Base-by-base conservation (phyloP, 2,113 vertebrate genomes). In the Tinamus guttatus region DNA sequence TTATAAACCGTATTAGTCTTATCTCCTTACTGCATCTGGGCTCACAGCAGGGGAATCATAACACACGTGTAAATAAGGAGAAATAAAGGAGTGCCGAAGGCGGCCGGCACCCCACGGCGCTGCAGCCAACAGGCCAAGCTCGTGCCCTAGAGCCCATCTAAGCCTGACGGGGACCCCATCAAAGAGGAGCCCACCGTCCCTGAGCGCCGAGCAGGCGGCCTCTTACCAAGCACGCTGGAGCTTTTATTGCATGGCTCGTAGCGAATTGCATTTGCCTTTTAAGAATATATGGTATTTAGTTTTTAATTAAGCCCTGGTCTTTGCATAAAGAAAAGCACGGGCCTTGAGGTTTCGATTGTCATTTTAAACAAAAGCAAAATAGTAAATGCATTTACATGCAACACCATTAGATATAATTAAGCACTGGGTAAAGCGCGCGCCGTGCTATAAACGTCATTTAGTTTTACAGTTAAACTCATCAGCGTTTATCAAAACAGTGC, bases 401-500 rank as follows among this genome's bases (percentile, higher is more conserved):
- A 90, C 97, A 81, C 97, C 98, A 96, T 98, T 98, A 97, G 95
- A 96, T 94, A 91, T 86, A 98, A 98, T 98, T 98, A 98, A 95
- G 97, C 97, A 87, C 95, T 38, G 97, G 97, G 98, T 95, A 97
- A 97, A 97, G 97, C 86, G 40, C 94, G 95, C 96, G 90, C 97
- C 83, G 89, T 89, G 89, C 97, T 97, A 96, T 96, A 98, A 98
- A 98, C 90, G 98, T 96, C 98, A 97, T 97, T 98, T 97, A 97
- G 96, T 96, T 98, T 98, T 98, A 98, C 98, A 97, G 97, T 98
- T 97, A 97, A 98, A 98, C 97, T 97, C 98, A 98, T 98, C 98
- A 97, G 89, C 98, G 95, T 98, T 98, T 97, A 98, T 98, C 98
- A 98, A 98, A 98, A 98, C 95, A 96, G 73, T 27, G 97, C 98